Conservation (phyloP, 2,888 invertebrate species). For the Camptogramma bilineatum region DNA sequence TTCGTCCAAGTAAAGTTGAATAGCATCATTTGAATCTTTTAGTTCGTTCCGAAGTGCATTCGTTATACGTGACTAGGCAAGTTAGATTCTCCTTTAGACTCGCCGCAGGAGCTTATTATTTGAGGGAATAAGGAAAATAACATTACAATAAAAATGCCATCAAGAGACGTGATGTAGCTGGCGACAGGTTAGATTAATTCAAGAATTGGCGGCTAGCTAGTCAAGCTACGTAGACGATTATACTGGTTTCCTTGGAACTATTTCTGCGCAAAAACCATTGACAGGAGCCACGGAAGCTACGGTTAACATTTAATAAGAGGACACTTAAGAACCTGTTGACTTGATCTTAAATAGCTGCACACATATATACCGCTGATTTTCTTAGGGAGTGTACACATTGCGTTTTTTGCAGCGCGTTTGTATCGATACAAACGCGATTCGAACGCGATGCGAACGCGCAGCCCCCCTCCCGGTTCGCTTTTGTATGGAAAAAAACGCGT, state of each 20-base stretch:
- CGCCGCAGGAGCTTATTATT: slow-evolving; percentile 59
- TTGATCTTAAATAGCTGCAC: slow-evolving; percentile 15
- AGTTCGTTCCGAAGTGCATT: background rate
- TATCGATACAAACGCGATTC: too few species aligned
- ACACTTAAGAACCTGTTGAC: slow-evolving; percentile 15
- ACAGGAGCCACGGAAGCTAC: slow-evolving; percentile 20
- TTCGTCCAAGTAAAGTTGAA: slow-evolving; percentile 22
- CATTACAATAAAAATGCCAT: slow-evolving; percentile 53
- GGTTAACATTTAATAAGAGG: slow-evolving; percentile 28
- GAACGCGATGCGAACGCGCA: too few species aligned
- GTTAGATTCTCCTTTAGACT: slow-evolving; percentile 54
- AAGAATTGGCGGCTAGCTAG: slow-evolving; percentile 17
- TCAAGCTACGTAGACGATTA: slow-evolving; percentile 17
- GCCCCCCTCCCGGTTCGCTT: too few species aligned
- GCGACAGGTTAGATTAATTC: slow-evolving; percentile 38
- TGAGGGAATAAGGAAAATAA: slow-evolving; percentile 64
- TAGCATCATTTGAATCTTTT: slow-evolving; percentile 17
- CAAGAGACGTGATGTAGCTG: slow-evolving; percentile 28
- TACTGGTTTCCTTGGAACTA: slow-evolving; percentile 31
- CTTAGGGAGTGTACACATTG: too few species aligned
- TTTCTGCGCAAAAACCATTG: slow-evolving; percentile 28
- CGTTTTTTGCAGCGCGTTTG: too few species aligned
- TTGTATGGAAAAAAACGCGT: too few species aligned
- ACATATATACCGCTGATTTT: slow-evolving; percentile 17
- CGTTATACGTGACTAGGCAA: slow-evolving; percentile 55